Conservation (phyloP, 2,797 vertebrate species). For the Sebastes oblongus region DNA sequence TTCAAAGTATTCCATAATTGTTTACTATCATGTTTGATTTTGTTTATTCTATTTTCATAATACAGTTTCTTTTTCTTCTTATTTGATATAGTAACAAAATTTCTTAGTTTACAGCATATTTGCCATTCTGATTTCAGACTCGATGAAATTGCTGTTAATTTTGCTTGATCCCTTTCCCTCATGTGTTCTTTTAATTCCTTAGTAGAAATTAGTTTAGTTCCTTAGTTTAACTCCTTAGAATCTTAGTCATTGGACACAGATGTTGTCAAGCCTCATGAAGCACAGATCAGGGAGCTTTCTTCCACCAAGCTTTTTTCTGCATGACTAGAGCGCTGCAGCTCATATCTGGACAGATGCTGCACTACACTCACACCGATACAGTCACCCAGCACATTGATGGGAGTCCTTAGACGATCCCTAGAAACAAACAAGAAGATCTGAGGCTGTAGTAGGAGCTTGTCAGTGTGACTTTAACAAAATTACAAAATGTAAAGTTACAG, state of each 20-base stretch:
- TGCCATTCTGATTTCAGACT: too few relatives aligned
- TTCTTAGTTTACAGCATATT: too few relatives aligned
- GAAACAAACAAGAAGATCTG: background rate
- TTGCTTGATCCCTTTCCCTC: too few relatives aligned
- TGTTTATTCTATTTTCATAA: too few relatives aligned
- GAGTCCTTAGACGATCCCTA: conserved; percentile 85
- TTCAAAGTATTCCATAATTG: too few relatives aligned
- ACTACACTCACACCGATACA: conserved; percentile 59
- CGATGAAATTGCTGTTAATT: too few relatives aligned
- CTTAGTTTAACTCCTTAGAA: too few relatives aligned
- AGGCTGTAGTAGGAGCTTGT: background rate
- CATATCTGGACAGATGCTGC: conserved; percentile 50
- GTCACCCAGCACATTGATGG: conserved; percentile 87
- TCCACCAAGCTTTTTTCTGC: background rate
- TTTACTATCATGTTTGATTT: too few relatives aligned
- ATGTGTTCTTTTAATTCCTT: too few relatives aligned
- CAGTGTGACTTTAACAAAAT: background rate
- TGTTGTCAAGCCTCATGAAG: background rate
- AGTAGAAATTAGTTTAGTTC: too few relatives aligned
- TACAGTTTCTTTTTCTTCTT: too few relatives aligned
- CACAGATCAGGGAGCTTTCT: background rate
- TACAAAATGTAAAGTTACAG: background rate
- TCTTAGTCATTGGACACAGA: background rate
- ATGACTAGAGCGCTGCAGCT: conserved; percentile 10
- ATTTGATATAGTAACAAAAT: too few relatives aligned